Conservation (phyloP, 1,140 invertebrate species). For the Teleogryllus occipitalis region DNA sequence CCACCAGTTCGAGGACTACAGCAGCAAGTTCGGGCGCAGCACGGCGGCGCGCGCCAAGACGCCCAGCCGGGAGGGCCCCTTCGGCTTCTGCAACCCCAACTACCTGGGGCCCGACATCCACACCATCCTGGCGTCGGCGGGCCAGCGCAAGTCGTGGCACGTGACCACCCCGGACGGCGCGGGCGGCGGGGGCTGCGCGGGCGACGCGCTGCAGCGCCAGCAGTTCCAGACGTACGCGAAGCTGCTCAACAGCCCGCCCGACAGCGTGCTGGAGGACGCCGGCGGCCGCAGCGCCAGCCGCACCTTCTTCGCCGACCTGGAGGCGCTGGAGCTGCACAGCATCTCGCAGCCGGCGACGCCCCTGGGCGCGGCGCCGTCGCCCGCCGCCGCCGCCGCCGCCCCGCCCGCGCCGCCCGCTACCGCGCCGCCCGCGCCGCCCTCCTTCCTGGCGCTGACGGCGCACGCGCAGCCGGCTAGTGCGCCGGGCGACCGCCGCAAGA, state of each 20-base stretch:
- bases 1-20: not conserved
- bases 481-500: constrained; percentile 29
- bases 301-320: constrained; percentile 21
- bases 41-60: not conserved
- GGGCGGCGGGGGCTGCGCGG: no score
- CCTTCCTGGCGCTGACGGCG: constrained; percentile 32
- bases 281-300: constrained; percentile 32
- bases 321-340: constrained; percentile 16
- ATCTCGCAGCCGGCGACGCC: constrained; percentile 7
- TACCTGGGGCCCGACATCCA: constrained; percentile 56
- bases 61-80: constrained; percentile 35
- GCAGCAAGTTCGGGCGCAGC: not conserved
- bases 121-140: constrained; percentile 34
- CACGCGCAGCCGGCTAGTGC: constrained; percentile 17
- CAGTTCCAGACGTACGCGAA: constrained; percentile 33
- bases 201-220: not conserved
- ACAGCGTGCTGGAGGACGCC: constrained; percentile 44
- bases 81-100: constrained; percentile 65
- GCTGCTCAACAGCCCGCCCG: constrained; percentile 43
- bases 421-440: constrained; percentile 30
- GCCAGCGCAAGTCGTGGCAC: constrained; percentile 17
- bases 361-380: not conserved
- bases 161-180: constrained; percentile 11
- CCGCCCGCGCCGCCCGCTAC: not conserved
- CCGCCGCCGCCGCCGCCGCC: no score